Base-by-base conservation (phyloP, 2,888 invertebrate species). In the Trissolcus brochymenae region DNA sequence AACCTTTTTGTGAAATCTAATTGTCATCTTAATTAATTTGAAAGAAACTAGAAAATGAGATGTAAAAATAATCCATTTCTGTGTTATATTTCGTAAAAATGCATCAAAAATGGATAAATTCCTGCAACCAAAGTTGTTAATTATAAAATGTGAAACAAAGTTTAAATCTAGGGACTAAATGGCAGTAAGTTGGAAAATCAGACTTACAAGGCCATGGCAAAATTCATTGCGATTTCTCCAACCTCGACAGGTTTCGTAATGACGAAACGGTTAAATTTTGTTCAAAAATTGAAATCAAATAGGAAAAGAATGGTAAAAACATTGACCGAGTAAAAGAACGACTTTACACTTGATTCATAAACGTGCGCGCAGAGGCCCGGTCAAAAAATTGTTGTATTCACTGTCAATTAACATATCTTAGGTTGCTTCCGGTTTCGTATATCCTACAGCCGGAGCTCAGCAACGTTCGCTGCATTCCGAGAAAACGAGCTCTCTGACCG, bases 211-310 rank as follows among this genome's bases (percentile, higher is more conserved):
- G 74, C 60, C 74, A 50, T 43, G 25, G 66, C 51, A 46, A 56
- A 66, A 70, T 73, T 21, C 65, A 74, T 78, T 75, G 67, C 68
- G 75, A 75, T 78, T 75, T 78, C 78, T 75, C 78, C 64, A 72
- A 64, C 75, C 75, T 75, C 67, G 72, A 72, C 72, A 43, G 19
- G 53, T 40, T 14, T 59, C 46, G 19, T 49, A 43, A 19, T 14
- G 35, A 35, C 25, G 46, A 46, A 46, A 46, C 6, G 1, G 4
- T 16, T 6, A 16, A 16, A 14, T 46, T n/a, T 46, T 46, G 6
- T 46, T n/a, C 6, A 46, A 46, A 46, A 6, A 46, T n/a, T 46
- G 1, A n/a, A 46, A 6, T 6, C 3, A 6, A 46, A 6, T 70
- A 78, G 66, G 64, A 17, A 64, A 65, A 13, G 51, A 66, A 70